These are phyloP conservation scores for Microtus ochrogaster DNA, from an alignment of 2,113 vertebrate species.

Conservation along the genomic window DNA sequence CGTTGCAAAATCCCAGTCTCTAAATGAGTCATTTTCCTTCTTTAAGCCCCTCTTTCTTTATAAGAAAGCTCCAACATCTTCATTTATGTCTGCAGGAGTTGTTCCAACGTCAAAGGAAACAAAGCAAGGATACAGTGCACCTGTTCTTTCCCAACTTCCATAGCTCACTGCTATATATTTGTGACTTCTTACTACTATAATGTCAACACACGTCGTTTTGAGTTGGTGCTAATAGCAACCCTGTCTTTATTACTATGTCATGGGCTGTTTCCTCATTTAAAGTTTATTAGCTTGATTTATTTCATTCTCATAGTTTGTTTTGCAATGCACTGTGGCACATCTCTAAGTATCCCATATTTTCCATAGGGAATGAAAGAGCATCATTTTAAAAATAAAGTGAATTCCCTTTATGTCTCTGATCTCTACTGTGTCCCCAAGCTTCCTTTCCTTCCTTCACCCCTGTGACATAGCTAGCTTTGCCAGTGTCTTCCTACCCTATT, in stretches of 20 bases:
- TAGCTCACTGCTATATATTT: neutral
- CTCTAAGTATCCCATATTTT: neutral
- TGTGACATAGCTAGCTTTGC: neutral
- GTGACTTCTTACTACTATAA: neutral
- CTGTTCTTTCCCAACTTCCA: neutral
- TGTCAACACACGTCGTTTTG: neutral
- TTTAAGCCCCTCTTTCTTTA: slow-evolving; percentile 55
- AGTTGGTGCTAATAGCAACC: neutral
- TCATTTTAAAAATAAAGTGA: slow-evolving; percentile 7
- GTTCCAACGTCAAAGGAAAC: slow-evolving; percentile 50
- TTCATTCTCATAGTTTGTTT: slow-evolving; percentile 56
- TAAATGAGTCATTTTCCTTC: slow-evolving; percentile 12
- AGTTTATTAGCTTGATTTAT: slow-evolving; percentile 71
- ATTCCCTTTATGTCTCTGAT: neutral
- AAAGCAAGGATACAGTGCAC: neutral
- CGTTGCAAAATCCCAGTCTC: neutral
- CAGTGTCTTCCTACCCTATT: neutral
- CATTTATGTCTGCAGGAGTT: neutral
- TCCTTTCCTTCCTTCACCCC: neutral
- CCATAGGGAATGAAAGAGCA: neutral
- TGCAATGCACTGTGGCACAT: neutral
- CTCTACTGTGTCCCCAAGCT: neutral
- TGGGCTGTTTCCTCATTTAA: slow-evolving; percentile 54
- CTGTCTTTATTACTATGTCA: slow-evolving; percentile 27
- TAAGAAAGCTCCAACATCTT: slow-evolving; percentile 15